Evolutionary conservation across 2,797 vertebrate species (phyloP).

Genomic region (Gallinago nigripennis): DNA sequence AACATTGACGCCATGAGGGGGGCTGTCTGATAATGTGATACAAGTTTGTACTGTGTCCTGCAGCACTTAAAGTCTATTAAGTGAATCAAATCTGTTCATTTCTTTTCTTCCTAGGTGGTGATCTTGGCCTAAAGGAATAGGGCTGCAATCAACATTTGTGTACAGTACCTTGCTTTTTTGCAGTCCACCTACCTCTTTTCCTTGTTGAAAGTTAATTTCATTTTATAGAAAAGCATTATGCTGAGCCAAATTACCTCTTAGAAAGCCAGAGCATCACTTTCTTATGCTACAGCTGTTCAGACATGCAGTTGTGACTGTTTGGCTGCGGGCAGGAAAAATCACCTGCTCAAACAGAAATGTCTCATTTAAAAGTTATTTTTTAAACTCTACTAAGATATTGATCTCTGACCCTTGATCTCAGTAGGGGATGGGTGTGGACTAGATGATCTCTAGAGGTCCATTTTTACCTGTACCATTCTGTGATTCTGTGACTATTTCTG

Average conservation of each 20-base stretch:
- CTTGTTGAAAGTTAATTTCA: neutral
- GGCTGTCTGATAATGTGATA: constrained; percentile 79
- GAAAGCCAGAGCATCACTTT: neutral
- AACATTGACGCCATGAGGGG: constrained; percentile 66
- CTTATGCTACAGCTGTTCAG: neutral
- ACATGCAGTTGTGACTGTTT: neutral
- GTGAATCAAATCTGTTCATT: constrained; percentile 67
- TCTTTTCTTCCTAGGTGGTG: constrained; percentile 54
- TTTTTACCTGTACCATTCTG: neutral
- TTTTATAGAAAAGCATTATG: neutral
- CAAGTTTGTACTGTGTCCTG: constrained; percentile 77
- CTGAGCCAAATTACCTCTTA: neutral
- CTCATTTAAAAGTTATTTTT: neutral
- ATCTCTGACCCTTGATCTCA: neutral
- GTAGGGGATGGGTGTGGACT: neutral
- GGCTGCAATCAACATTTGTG: constrained; percentile 15
- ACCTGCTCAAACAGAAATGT: neutral
- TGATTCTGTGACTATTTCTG: neutral
- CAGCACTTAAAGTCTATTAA: constrained; percentile 78
- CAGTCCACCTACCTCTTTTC: neutral
- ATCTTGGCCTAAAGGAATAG: constrained; percentile 44
- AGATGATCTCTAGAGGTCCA: neutral
- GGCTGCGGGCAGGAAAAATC: neutral
- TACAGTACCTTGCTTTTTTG: neutral
- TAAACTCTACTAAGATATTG: neutral